phyloP scores from a whole-genome alignment of 2,113 vertebrate genomes.

The Siniperca chuatsi region DNA sequence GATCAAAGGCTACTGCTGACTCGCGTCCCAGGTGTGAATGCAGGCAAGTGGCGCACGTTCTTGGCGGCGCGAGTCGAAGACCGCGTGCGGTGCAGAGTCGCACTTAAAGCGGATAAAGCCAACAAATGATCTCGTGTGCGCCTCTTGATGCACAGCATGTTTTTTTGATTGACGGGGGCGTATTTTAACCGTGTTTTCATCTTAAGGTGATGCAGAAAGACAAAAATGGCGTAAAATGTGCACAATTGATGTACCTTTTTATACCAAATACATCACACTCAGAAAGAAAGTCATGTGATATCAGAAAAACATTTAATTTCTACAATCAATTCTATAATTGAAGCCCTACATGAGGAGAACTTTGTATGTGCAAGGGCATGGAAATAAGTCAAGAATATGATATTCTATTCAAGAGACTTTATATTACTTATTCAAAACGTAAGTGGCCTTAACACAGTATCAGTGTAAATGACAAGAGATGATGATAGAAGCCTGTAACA shows the following conservation, averaged over 20 bases:
- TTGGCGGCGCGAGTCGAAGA: not conserved
- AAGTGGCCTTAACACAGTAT: not conserved
- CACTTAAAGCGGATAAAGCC: not conserved
- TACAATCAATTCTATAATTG: not conserved
- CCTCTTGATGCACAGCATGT: not conserved
- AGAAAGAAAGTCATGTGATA: not conserved
- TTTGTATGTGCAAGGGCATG: not conserved
- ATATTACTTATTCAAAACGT: not conserved
- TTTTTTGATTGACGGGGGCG: not conserved
- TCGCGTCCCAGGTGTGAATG: slow-evolving; percentile 28
- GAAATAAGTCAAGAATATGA: not conserved
- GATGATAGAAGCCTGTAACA: not conserved
- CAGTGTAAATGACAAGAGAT: not conserved
- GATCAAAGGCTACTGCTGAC: not conserved
- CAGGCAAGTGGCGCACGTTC: not conserved
- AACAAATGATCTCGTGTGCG: not conserved
- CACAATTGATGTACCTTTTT: not conserved
- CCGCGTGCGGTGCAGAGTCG: not conserved
- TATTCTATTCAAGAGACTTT: not conserved
- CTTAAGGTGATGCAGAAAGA: not conserved
- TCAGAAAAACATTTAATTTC: not conserved
- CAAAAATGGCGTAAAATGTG: not conserved
- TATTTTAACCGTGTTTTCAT: not conserved
- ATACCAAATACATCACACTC: not conserved
- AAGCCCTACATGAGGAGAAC: not conserved